Base-by-base conservation (phyloP, 1,140 invertebrate species). In the Trissolcus basalis region DNA sequence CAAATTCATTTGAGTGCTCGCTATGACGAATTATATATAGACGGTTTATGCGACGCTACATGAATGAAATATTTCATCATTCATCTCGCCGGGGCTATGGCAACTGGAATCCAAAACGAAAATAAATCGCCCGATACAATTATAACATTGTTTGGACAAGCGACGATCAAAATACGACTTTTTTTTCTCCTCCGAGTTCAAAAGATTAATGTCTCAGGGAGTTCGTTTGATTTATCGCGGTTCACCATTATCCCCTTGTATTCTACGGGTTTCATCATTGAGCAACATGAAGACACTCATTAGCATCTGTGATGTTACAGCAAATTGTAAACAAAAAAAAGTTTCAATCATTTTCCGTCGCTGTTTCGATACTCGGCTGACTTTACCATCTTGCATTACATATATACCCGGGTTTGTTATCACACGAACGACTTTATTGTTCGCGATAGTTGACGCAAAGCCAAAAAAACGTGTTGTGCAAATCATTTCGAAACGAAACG, bases 51-150 rank as follows among this genome's bases (percentile, higher is more conserved):
- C 13, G 47, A 59, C 11, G 15, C 12, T 44, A 36, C 39, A 68
- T 59, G 54, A 68, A 59, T 68, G 64, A 68, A 59, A 68, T 58
- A 68, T 68, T 58, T 51, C 61, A 58, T 68, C 64, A 68, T 68
- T 68, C 64, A 59, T 68, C 39, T 50, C 19, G 13, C 10, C 54
- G 19, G 19, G 27, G n/a, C 11, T 4, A 16, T 15, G 50, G 53
- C 44, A 56, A 49, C 49, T 9, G 15, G 41, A 64, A 54, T 64
- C 27, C 9, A 0, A 12, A 54, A 56, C 36, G 16, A 56, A 58
- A 56, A 67, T 56, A 58, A 50, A 56, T 51, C 16, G 14, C 19
- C 19, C 19, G 19, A 27, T 27, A 27, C 19, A 27, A 27, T 27
- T 27, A 27, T 27, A 27, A 27, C 19, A 27, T 27, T 27, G 19